These are phyloP conservation scores for Eupeodes luniger DNA, from an alignment of 2,888 invertebrate genomes.

Conservation along the genomic window DNA sequence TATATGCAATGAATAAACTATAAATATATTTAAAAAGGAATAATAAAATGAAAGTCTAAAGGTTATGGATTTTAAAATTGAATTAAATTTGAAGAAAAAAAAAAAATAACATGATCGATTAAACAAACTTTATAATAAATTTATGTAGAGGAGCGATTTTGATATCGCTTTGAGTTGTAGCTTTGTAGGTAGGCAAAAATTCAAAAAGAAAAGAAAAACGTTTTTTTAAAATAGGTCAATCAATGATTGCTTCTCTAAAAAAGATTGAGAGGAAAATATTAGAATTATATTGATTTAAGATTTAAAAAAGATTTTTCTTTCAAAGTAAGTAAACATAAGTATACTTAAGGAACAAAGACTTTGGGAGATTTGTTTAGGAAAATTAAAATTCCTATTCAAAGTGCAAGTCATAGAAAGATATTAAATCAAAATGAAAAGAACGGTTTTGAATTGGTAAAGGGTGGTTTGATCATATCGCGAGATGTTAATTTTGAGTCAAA, in stretches of 20 bases:
- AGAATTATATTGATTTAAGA: not conserved
- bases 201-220: not conserved
- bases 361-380: too few species aligned
- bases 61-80: constrained; percentile 7
- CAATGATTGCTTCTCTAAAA: not conserved
- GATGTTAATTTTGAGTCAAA: too few species aligned
- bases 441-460: too few species aligned
- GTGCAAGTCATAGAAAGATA: too few species aligned
- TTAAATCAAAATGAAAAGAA: too few species aligned
- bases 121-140: constrained; percentile 10
- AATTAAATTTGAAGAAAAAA: not conserved
- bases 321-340: too few species aligned
- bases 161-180: not conserved
- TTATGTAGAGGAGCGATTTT: not conserved
- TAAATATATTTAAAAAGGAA: constrained; percentile 19
- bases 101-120: constrained; percentile 23
- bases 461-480: too few species aligned
- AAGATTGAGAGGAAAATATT: not conserved
- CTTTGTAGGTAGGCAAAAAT: not conserved
- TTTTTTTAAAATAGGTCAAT: not conserved
- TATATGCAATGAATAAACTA: constrained; percentile 7
- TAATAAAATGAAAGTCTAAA: constrained; percentile 23
- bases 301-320: not conserved
- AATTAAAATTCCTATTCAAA: too few species aligned
- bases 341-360: too few species aligned